Base-by-base conservation (phyloP, 1,140 invertebrate genomes). In the Magallana angulata region DNA sequence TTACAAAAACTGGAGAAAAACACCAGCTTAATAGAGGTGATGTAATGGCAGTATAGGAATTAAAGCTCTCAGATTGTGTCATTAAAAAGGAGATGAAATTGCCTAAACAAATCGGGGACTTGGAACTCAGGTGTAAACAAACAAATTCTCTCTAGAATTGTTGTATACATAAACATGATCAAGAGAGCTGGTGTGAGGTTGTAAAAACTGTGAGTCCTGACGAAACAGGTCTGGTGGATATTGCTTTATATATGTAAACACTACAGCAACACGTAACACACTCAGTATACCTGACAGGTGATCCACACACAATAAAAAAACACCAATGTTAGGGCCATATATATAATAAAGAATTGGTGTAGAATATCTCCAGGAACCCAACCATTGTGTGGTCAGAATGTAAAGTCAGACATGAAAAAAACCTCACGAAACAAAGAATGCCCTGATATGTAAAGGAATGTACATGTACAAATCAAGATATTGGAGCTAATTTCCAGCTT, bases 151-250 rank as follows among this genome's bases (percentile, higher is more conserved):
- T 76, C 2, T 30, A 14, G 24, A 76, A 76, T 76, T 36, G 24
- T 76, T 76, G 68, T 30, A 36, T 36, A 76, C 7, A 76, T 30
- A 76, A 64, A 64, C 60, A 64, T 64, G 60, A 64, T 64, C 12
- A 64, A 64, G 18, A 14, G 6, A 64, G 60, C 18, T 64, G 60
- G 16, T 16, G 60, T 18, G 24, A 76, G 9, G 4, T 11, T 76
- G 36, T 48, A 48, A 48, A 11, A 76, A 12, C 11, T 30, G 9
- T 76, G 24, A 30, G 68, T 8, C 24, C 5, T 76, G 24, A 36
- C 48, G 48, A 76, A 12, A 30, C 24, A 76, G 14, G 24, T 12
- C 14, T 76, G 36, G 68, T 30, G 36, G 36, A 48, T 48, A 48
- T 48, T 48, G 36, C 36, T 68, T 68, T 76, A 30, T 76, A 76